Base-by-base conservation (phyloP, 35 echinoderm and acorn worm species). In the Holothuria glaberrima region DNA sequence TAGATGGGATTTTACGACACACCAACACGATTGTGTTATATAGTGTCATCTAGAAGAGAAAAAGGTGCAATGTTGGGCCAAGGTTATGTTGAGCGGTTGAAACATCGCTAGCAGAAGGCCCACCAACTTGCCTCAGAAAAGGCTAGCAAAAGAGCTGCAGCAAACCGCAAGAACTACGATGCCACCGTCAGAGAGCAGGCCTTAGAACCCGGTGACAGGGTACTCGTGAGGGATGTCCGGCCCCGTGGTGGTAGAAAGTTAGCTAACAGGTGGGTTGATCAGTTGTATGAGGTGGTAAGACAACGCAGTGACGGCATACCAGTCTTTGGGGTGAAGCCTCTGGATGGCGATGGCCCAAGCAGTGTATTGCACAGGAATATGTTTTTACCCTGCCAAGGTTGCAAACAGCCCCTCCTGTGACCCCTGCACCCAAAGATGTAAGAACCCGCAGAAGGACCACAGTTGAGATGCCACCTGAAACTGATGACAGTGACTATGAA, bases 271-370 rank as follows among this genome's bases (percentile, higher is more conserved):
- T n/a, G n/a, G n/a, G n/a, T n/a, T n/a, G n/a, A n/a, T n/a, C n/a
- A n/a, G n/a, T n/a, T n/a, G n/a, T n/a, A n/a, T n/a, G n/a, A n/a
- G n/a, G n/a, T n/a, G n/a, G n/a, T n/a, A n/a, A n/a, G n/a, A n/a
- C n/a, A n/a, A n/a, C n/a, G n/a, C n/a, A n/a, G n/a, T 27, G 36
- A 45, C 19, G 75, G 41, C 18, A 80, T 80, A 18, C 75, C 75
- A 13, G 75, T 80, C 35, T 80, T 41, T 16, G 38, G 7, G 75
- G 75, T 80, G 48, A 80, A 80, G 75, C 24, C 75, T 20, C 27
- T n/a, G n/a, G n/a, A n/a, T n/a, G n/a, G n/a, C n/a, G n/a, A n/a
- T n/a, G n/a, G n/a, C n/a, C n/a, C n/a, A 80, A 25, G 75, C 66
- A 16, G 66, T 32, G 27, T 24, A 0, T 32, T 69, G 66, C 66